phyloP scores from a whole-genome alignment of 2,888 invertebrate genomes.

The Pyralis farinalis region DNA sequence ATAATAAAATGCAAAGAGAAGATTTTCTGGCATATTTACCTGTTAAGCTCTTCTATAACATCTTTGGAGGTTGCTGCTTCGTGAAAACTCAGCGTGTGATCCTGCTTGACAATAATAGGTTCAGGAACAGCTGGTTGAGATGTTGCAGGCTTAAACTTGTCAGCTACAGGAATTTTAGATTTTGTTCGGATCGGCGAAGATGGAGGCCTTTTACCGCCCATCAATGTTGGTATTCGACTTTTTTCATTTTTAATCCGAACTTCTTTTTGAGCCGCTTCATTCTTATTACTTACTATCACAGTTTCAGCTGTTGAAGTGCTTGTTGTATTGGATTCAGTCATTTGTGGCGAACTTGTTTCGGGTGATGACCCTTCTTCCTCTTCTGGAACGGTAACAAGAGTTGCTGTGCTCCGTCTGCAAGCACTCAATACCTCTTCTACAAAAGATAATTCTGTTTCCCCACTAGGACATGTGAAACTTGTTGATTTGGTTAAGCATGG shows the following conservation, averaged over 20 bases:
- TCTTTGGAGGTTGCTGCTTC: constrained; percentile 88
- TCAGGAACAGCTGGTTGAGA: constrained; percentile 40
- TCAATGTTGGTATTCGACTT: constrained; percentile 78
- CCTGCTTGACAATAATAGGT: constrained; percentile 72
- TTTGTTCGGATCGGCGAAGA: constrained; percentile 59
- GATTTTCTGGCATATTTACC: constrained; percentile 38
- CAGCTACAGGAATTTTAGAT: constrained; percentile 70
- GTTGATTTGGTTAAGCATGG: constrained; percentile 55
- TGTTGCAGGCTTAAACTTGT: constrained; percentile 35
- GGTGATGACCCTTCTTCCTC: constrained; percentile 82
- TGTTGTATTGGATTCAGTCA: constrained; percentile 84
- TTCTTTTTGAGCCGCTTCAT: constrained; percentile 54
- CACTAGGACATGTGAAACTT: constrained; percentile 52
- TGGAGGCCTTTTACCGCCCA: constrained; percentile 72
- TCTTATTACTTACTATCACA: constrained; percentile 83
- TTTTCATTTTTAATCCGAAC: constrained; percentile 69
- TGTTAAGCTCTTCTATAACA: constrained; percentile 87
- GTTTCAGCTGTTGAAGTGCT: constrained; percentile 87
- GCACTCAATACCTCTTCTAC: constrained; percentile 71
- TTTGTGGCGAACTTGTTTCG: constrained; percentile 77
- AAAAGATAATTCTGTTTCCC: constrained; percentile 62
- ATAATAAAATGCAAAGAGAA: background rate
- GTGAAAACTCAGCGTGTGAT: constrained; percentile 85
- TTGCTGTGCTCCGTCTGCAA: constrained; percentile 63
- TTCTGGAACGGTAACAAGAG: constrained; percentile 82